A percentile compares a stretch with the other conserved stretches of the same genome.
Conservation (phyloP, 2,113 vertebrate genomes). For the Sakesphorus luctuosus region DNA sequence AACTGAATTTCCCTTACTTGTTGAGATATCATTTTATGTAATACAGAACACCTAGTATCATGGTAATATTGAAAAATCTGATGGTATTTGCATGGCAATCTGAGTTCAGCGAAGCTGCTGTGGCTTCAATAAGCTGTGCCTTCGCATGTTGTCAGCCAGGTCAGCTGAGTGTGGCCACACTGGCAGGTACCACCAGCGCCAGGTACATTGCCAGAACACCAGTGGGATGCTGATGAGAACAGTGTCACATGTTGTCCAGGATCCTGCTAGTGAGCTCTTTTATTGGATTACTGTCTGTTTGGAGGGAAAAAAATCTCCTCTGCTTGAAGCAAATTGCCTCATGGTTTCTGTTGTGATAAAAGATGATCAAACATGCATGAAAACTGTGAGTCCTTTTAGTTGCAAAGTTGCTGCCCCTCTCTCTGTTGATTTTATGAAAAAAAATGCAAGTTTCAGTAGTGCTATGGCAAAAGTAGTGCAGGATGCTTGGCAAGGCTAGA, state of each 20-base stretch:
- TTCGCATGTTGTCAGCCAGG: neutral
- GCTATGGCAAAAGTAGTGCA: neutral
- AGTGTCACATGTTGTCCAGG: neutral
- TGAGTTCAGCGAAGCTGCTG: neutral
- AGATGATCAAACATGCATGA: neutral
- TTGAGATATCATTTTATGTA: neutral
- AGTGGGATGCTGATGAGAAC: neutral
- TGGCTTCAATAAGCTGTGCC: neutral
- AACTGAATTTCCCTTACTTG: neutral
- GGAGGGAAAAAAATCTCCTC: neutral
- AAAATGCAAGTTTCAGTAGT: neutral
- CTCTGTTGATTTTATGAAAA: neutral
- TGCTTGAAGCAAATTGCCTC: neutral
- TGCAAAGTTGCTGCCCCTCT: neutral
- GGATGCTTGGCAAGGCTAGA: neutral
- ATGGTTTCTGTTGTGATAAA: neutral
- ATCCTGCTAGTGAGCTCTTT: neutral
- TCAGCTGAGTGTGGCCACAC: accelerated
- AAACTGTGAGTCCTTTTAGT: neutral
- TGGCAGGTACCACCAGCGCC: accelerated
- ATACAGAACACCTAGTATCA: neutral
- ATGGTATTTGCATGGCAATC: neutral
- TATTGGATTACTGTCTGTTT: neutral
- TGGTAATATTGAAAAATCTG: neutral
- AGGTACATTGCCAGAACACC: neutral